Conservation (phyloP, 2,113 vertebrate genomes). For the Pseudonaja textilis region DNA sequence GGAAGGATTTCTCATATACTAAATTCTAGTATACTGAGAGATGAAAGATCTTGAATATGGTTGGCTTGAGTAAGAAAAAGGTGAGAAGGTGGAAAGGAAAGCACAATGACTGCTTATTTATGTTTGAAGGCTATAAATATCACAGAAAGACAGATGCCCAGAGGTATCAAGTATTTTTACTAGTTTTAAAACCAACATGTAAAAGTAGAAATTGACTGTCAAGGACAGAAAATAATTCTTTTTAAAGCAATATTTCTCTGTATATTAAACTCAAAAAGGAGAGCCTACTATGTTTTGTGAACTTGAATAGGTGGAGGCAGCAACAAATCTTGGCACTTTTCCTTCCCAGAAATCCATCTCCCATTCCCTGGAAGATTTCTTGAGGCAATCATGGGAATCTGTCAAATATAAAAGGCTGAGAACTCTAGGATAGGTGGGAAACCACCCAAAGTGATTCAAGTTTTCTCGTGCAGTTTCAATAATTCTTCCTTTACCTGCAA, state of each 20-base stretch:
- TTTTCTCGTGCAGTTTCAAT: not conserved
- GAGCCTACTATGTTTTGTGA: not conserved
- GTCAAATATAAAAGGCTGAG: not conserved
- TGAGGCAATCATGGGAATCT: not conserved
- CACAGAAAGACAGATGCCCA: slow-evolving; percentile 6
- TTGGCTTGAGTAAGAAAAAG: not conserved
- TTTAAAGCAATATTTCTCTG: rapidly evolving
- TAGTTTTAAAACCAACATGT: not conserved
- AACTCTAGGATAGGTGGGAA: not conserved
- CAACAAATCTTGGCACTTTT: not conserved
- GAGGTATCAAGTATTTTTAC: not conserved
- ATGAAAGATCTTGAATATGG: not conserved
- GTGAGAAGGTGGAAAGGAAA: not conserved
- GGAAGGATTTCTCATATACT: not conserved
- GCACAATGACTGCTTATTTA: not conserved
- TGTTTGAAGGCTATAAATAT: not conserved
- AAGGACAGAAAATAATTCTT: slow-evolving; percentile 11
- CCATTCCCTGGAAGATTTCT: not conserved
- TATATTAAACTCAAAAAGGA: rapidly evolving
- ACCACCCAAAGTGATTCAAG: not conserved
- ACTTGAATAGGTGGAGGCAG: not conserved
- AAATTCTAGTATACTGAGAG: not conserved
- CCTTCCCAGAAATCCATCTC: not conserved
- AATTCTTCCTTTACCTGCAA: not conserved
- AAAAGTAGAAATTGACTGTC: slow-evolving; percentile 20